These are phyloP conservation scores for Serranus cabrilla DNA, from an alignment of 2,797 vertebrate species.

Conservation along the genomic window DNA sequence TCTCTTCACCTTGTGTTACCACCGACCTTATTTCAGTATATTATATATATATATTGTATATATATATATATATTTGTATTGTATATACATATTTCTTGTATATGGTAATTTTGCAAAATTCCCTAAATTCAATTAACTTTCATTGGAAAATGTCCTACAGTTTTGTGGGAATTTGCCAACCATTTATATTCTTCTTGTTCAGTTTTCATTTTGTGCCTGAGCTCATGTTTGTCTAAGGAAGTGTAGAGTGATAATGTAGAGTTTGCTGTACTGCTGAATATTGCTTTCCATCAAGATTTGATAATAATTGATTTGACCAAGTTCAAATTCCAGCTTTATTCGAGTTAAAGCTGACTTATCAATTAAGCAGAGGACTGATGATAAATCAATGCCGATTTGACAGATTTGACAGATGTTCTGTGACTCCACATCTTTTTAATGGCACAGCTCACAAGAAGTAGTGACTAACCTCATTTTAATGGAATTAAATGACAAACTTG, in stretches of 20 bases:
- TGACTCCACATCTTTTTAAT: background rate
- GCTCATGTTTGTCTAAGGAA: background rate
- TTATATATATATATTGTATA: too few relatives aligned
- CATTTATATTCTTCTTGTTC: too few relatives aligned
- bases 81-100: too few relatives aligned
- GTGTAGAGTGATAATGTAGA: too few relatives aligned
- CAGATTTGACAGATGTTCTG: background rate
- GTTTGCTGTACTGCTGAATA: background rate
- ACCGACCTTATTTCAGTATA: too few relatives aligned
- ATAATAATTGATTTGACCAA: background rate
- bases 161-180: too few relatives aligned
- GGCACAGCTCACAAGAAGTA: background rate
- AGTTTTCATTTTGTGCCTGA: background rate
- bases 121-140: too few relatives aligned
- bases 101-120: too few relatives aligned
- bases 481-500: conserved; percentile 5
- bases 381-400: conserved; percentile 9
- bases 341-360: background rate
- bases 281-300: background rate
- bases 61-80: too few relatives aligned
- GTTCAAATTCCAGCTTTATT: background rate
- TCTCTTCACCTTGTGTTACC: too few relatives aligned
- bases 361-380: background rate
- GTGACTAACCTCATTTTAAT: background rate
- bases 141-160: too few relatives aligned